phyloP scores from a whole-genome alignment of 2,113 vertebrate species.

The Echinops telfairi region DNA sequence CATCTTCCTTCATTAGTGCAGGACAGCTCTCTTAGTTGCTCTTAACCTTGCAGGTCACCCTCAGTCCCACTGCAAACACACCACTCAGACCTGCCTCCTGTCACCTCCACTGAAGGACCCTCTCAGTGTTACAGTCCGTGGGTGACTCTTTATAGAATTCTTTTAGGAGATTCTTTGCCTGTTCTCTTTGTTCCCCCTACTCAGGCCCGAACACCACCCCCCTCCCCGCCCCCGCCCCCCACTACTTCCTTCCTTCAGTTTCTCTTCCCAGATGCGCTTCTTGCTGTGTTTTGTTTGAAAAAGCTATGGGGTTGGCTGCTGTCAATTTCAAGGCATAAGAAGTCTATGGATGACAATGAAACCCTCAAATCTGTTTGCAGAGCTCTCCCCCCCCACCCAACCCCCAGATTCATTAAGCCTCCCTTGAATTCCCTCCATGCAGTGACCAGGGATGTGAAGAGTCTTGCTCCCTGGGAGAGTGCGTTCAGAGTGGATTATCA shows the following conservation, averaged over 20 bases:
- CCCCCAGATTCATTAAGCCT: too few species aligned
- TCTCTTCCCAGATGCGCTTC: neutral
- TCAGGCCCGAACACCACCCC: too few species aligned
- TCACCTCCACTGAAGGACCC: neutral
- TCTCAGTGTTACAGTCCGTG: neutral
- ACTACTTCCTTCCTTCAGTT: too few species aligned
- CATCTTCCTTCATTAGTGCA: neutral
- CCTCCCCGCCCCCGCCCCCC: too few species aligned
- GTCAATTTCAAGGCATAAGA: neutral
- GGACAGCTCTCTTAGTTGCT: neutral
- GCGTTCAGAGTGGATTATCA: too few species aligned
- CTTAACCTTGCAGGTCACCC: neutral
- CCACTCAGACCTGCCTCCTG: neutral
- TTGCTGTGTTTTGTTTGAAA: neutral
- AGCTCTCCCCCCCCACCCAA: too few species aligned
- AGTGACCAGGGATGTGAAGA: too few species aligned
- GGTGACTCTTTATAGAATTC: neutral
- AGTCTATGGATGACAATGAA: too few species aligned
- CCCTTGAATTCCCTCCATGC: too few species aligned
- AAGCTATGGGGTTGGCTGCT: neutral
- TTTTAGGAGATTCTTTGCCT: neutral
- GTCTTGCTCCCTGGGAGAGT: too few species aligned
- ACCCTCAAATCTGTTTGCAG: too few species aligned
- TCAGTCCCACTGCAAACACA: neutral
- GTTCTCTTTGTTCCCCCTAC: neutral